These are phyloP conservation scores for Drosophila triauraria DNA, from an alignment of 1,140 invertebrate species.

Conservation along the genomic window DNA sequence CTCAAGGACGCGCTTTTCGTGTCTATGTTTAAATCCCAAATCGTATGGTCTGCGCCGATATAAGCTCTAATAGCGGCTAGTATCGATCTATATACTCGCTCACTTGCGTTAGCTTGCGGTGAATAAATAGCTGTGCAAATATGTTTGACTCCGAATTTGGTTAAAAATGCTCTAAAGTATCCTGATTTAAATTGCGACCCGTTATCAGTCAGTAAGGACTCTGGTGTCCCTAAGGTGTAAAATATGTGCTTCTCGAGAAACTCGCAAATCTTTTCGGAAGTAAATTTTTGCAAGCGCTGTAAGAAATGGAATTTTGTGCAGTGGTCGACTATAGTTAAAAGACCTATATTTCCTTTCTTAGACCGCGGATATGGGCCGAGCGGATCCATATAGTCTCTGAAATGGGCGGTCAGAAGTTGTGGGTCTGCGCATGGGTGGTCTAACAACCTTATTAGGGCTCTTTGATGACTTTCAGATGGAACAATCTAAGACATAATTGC, in stretches of 20 bases:
- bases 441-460: conserved; percentile 13
- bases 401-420: conserved; percentile 1
- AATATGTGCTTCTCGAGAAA: conserved; percentile 7
- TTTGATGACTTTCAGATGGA: conserved; percentile 15
- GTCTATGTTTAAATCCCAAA: conserved; percentile 13
- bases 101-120: conserved; percentile 25
- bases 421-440: not conserved
- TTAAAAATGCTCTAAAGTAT: not conserved
- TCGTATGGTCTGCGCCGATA: conserved; percentile 9
- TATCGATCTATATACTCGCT: conserved; percentile 16
- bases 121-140: conserved; percentile 29
- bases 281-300: not conserved
- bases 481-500: conserved; percentile 9
- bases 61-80: conserved; percentile 17
- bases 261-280: not conserved
- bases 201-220: conserved; percentile 4
- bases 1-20: conserved; percentile 14
- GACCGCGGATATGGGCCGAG: not conserved
- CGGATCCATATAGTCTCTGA: conserved; percentile 6
- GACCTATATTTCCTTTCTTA: not conserved
- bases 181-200: conserved; percentile 2
- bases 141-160: conserved; percentile 10
- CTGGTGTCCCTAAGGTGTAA: conserved; percentile 9
- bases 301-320: conserved; percentile 13
- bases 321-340: conserved; percentile 7